Conservation (phyloP, 2,113 vertebrate genomes). For the Protobothrops flavoviridis region DNA sequence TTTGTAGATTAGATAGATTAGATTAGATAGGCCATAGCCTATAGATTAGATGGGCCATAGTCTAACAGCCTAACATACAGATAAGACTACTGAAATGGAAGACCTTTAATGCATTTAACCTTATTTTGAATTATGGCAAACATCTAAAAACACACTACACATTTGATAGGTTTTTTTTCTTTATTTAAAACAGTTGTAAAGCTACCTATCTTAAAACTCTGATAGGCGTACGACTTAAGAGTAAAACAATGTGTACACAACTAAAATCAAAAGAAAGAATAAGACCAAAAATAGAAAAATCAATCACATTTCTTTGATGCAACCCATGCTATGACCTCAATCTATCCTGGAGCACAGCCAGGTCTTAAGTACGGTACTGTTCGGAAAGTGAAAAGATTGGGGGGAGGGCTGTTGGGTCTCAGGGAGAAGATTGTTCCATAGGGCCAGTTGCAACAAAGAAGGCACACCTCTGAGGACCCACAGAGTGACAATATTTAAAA, state of each 20-base stretch:
- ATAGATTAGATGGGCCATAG: background rate
- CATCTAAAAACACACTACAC: background rate
- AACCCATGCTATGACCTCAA: background rate
- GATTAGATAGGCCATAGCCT: background rate
- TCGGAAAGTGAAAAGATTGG: background rate
- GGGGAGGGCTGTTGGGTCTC: background rate
- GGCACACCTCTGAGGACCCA: background rate
- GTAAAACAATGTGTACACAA: background rate
- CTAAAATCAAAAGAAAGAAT: background rate
- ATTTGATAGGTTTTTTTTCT: background rate
- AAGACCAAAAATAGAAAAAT: background rate
- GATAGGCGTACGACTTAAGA: background rate
- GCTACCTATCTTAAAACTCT: background rate
- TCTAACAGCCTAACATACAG: background rate
- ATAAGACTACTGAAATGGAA: background rate
- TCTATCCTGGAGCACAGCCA: background rate
- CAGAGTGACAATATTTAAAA: background rate
- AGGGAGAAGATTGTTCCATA: background rate
- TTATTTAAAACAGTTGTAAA: background rate
- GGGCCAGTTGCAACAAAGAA: background rate
- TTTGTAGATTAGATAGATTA: background rate
- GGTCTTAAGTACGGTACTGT: background rate
- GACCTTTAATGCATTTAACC: background rate
- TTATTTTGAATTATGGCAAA: background rate
- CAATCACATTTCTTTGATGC: background rate